phyloP scores from a whole-genome alignment of 1,140 invertebrate species.

The Macrobrachium nipponense region DNA sequence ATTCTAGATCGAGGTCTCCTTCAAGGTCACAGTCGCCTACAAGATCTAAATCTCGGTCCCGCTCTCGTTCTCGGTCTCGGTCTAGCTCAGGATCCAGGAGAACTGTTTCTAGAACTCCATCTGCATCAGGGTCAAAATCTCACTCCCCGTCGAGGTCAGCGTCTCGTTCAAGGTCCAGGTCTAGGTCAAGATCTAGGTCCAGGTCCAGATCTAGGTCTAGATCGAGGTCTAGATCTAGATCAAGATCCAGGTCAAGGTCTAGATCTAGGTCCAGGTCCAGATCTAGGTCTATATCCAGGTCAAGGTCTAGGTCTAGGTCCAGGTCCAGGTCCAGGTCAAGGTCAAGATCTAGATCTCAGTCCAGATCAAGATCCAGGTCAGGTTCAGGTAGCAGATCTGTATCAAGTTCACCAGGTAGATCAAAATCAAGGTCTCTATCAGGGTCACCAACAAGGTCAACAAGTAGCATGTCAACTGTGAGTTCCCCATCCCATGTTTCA shows the following conservation, averaged over 20 bases:
- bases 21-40: slow-evolving; percentile 1
- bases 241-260: not conserved
- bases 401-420: not conserved
- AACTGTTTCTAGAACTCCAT: slow-evolving; percentile 29
- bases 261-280: slow-evolving; percentile 10
- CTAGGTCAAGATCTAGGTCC: slow-evolving; percentile 31
- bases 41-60: slow-evolving; percentile 13
- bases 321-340: not conserved
- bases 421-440: slow-evolving; percentile 10
- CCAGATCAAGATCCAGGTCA: not conserved
- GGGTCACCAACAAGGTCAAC: slow-evolving; percentile 18
- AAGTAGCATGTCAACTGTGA: not conserved
- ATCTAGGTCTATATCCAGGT: not conserved
- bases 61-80: slow-evolving; percentile 28
- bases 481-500: too few relatives aligned
- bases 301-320: not conserved
- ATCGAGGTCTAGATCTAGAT: slow-evolving; percentile 12
- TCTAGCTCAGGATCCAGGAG: not conserved
- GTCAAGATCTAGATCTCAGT: not conserved
- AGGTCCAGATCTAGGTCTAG: slow-evolving; percentile 37
- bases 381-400: not conserved
- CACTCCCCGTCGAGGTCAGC: slow-evolving; percentile 17
- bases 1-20: slow-evolving; percentile 21
- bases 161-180: slow-evolving; percentile 30
- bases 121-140: slow-evolving; percentile 28